Evolutionary conservation across 2,113 vertebrate genomes (phyloP).

Genomic region (Callocephalon fimbriatum): DNA sequence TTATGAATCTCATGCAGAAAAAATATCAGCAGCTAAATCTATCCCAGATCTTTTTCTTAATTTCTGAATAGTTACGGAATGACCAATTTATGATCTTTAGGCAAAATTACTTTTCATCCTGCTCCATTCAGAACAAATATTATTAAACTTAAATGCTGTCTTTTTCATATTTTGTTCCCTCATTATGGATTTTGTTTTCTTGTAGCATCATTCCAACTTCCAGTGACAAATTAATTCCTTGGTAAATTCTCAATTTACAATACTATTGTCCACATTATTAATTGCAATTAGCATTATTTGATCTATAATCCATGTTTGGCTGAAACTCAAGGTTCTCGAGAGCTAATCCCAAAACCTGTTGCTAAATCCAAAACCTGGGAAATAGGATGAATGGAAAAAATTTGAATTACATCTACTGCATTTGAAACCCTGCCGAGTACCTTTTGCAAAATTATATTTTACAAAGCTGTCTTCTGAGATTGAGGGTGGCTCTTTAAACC

Average conservation of each 20-base stretch:
- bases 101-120: neutral
- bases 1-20: neutral
- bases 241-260: neutral
- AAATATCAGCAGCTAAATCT: neutral
- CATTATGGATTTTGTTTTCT: neutral
- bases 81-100: neutral
- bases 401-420: neutral
- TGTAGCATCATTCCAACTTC: neutral
- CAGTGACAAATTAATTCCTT: neutral
- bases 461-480: neutral
- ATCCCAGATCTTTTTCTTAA: neutral
- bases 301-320: constrained; percentile 37
- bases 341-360: constrained; percentile 18
- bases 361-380: neutral
- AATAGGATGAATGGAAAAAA: neutral
- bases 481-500: neutral
- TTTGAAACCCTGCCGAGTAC: neutral
- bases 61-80: neutral
- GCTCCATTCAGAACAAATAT: neutral
- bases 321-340: constrained; percentile 5
- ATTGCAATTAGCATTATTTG: constrained; percentile 35
- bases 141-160: neutral
- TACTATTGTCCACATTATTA: neutral
- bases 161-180: neutral
- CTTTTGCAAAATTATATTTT: neutral